Conservation (phyloP, 2,113 vertebrate genomes). For the Forbesichthys agassizii region DNA sequence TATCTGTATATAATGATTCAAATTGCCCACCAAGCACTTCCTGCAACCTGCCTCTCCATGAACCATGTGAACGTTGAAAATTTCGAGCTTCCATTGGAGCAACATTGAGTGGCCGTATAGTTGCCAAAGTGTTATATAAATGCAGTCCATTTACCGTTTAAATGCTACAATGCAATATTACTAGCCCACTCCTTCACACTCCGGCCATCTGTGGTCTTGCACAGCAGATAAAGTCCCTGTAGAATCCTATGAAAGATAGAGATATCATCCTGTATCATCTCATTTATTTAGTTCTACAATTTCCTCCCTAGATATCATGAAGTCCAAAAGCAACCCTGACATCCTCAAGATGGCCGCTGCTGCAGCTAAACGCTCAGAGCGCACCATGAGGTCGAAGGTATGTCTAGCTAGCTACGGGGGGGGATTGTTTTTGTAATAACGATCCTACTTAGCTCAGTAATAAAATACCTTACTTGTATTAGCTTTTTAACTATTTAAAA, state of each 20-base stretch:
- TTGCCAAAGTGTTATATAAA: too few species aligned
- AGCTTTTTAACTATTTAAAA: not conserved
- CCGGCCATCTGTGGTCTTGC: not conserved
- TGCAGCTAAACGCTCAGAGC: constrained; percentile 80
- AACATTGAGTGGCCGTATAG: too few species aligned
- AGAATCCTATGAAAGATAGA: not conserved
- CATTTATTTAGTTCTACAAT: not conserved
- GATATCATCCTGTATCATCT: not conserved
- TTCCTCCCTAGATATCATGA: constrained; percentile 58
- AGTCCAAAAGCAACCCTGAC: constrained; percentile 84
- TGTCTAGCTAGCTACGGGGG: constrained; percentile 8
- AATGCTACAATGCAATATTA: not conserved
- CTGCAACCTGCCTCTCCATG: too few species aligned
- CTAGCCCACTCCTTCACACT: not conserved
- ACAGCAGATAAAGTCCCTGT: not conserved
- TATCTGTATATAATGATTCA: too few species aligned
- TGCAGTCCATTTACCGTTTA: not conserved
- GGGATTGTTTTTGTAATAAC: not conserved
- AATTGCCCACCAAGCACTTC: too few species aligned
- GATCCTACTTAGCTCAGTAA: not conserved
- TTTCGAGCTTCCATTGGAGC: too few species aligned
- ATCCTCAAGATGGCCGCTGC: constrained; percentile 83
- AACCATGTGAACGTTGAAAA: too few species aligned
- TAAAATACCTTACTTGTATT: not conserved
- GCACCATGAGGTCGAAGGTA: constrained; percentile 82